These are phyloP conservation scores for Synergus gifuensis DNA, from an alignment of 2,888 invertebrate genomes.

Conservation along the genomic window DNA sequence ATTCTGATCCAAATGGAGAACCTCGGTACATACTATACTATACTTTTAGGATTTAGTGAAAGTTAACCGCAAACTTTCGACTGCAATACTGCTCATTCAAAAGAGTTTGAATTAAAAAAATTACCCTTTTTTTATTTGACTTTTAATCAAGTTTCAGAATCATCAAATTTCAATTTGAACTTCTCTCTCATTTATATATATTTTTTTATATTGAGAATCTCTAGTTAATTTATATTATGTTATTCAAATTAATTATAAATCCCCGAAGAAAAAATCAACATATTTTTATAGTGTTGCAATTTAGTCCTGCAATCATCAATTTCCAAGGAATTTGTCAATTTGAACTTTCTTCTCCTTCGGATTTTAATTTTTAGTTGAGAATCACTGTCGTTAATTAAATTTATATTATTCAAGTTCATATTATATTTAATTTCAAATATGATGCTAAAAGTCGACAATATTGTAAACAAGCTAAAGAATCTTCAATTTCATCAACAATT, in stretches of 20 bases:
- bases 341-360: not conserved
- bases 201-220: conserved; percentile 1
- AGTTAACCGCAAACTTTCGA: conserved; percentile 73
- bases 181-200: no score
- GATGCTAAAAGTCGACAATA: not conserved
- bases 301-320: conserved; percentile 24
- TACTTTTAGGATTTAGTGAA: conserved; percentile 72
- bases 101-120: conserved; percentile 47
- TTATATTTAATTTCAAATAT: not conserved
- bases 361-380: not conserved
- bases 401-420: not conserved
- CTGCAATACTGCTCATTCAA: conserved; percentile 62
- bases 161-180: no score
- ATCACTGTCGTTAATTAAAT: not conserved
- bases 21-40: conserved; percentile 59
- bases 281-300: no score
- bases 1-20: conserved; percentile 56
- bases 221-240: no score
- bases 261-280: no score
- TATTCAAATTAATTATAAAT: no score
- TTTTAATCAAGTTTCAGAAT: not conserved
- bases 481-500: not conserved
- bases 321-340: conserved; percentile 23
- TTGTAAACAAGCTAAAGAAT: not conserved
- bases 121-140: not conserved